Conservation (phyloP, 2,888 invertebrate species). For the Tetropium fuscum region DNA sequence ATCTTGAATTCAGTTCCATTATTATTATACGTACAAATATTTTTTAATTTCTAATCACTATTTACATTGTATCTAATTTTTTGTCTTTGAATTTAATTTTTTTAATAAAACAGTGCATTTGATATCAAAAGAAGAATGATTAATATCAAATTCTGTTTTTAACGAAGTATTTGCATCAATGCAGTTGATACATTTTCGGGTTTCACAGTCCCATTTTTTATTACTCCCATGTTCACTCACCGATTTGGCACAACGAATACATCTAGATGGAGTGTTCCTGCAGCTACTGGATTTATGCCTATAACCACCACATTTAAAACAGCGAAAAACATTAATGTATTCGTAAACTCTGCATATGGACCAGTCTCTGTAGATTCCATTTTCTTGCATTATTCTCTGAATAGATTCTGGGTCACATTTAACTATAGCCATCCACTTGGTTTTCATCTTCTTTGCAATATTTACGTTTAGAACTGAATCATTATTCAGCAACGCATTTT, state of each 20-base stretch:
- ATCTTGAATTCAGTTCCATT: no score
- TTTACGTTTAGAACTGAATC: slow-evolving; percentile 4
- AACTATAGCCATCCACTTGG: slow-evolving; percentile 12
- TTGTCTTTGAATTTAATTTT: neutral
- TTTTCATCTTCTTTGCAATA: slow-evolving; percentile 18
- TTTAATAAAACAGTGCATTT: neutral
- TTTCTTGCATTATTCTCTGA: slow-evolving; percentile 7
- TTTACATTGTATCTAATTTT: neutral
- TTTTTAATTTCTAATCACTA: no score
- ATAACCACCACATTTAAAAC: slow-evolving; percentile 15
- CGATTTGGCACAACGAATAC: neutral
- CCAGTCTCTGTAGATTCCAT: slow-evolving; percentile 9
- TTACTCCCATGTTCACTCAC: neutral
- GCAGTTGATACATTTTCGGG: neutral
- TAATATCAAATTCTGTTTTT: neutral
- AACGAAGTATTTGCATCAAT: neutral
- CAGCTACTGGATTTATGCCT: neutral
- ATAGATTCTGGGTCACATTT: slow-evolving; percentile 18
- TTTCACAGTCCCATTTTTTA: neutral
- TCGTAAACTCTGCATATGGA: slow-evolving; percentile 8
- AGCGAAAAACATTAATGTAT: slow-evolving; percentile 9
- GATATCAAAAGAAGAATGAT: neutral
- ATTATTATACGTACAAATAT: no score
- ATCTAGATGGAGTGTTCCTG: neutral
- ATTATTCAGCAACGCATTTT: slow-evolving; percentile 7